These are phyloP conservation scores for Tenebrio molitor DNA, from an alignment of 1,140 invertebrate genomes.

Conservation along the genomic window DNA sequence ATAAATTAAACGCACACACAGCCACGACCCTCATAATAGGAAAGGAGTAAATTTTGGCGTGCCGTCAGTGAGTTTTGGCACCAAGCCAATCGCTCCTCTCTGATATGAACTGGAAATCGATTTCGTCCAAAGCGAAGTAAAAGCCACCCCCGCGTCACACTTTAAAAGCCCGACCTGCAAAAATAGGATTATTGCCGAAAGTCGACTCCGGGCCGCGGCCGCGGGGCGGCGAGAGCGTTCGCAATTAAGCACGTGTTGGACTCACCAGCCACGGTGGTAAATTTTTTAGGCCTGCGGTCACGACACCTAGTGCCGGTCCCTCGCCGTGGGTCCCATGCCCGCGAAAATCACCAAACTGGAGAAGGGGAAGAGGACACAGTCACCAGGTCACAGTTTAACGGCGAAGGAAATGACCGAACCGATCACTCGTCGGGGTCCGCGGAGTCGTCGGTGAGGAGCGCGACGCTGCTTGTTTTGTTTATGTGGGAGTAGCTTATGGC, in stretches of 20 bases:
- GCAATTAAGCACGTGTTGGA: conserved; percentile 15
- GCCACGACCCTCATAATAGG: not conserved
- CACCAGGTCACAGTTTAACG: conserved; percentile 15
- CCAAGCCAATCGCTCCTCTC: conserved; percentile 44
- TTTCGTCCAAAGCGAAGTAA: conserved; percentile 44
- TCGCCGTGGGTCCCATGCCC: conserved; percentile 15
- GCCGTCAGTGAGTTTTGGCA: conserved; percentile 51
- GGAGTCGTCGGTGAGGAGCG: not conserved
- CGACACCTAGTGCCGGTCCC: conserved; percentile 43
- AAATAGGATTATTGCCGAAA: conserved; percentile 36
- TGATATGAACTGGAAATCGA: conserved; percentile 52
- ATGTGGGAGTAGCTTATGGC: conserved; percentile 20
- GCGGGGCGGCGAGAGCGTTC: conserved; percentile 4
- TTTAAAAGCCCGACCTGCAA: conserved; percentile 36
- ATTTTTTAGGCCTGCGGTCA: conserved; percentile 26
- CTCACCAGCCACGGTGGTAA: conserved; percentile 57
- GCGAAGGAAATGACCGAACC: conserved; percentile 2
- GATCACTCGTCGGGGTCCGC: not conserved
- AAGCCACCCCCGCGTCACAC: conserved; percentile 32
- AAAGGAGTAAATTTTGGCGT: conserved; percentile 47
- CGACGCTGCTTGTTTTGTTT: conserved; percentile 36
- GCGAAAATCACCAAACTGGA: conserved; percentile 28
- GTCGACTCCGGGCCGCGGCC: conserved; percentile 2
- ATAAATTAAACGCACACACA: conserved; percentile 37
- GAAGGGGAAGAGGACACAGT: conserved; percentile 32